These are phyloP conservation scores for Alosa alosa DNA, from an alignment of 2,113 vertebrate genomes.

Conservation along the genomic window DNA sequence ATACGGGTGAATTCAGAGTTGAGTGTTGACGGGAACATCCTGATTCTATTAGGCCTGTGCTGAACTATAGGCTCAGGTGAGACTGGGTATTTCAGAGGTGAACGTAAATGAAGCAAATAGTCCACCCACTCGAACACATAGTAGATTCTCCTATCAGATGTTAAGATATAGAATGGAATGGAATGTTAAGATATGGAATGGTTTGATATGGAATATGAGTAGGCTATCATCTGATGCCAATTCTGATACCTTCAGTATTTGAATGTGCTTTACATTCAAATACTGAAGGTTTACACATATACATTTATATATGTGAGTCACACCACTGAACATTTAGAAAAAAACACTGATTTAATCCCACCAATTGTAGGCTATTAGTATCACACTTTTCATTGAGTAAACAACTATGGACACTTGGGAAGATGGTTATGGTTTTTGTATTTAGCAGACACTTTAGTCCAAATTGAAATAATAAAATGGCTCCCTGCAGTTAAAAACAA, in stretches of 20 bases:
- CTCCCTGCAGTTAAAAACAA: neutral
- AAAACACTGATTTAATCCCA: neutral
- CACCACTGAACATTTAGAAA: neutral
- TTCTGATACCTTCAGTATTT: too few species aligned
- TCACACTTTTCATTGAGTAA: neutral
- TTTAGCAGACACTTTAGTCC: too few species aligned
- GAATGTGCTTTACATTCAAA: too few species aligned
- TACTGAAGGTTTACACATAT: too few species aligned
- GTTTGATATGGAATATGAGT: too few species aligned
- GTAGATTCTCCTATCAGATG: neutral
- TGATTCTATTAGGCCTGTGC: neutral
- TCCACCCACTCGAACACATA: neutral
- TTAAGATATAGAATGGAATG: neutral
- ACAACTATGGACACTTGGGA: neutral
- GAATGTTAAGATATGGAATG: too few species aligned
- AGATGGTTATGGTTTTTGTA: neutral
- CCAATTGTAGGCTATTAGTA: neutral
- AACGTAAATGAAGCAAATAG: neutral
- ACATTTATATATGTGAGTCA: too few species aligned
- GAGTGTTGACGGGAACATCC: neutral
- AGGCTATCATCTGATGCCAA: too few species aligned
- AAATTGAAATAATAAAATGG: too few species aligned
- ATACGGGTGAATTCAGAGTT: too few species aligned
- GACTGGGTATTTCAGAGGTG: too few species aligned
- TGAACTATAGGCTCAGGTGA: neutral